A percentile compares a stretch with the other conserved stretches of the same genome.
phyloP scores from a whole-genome alignment of 2,888 invertebrate genomes.

The Pseudoips prasinana region DNA sequence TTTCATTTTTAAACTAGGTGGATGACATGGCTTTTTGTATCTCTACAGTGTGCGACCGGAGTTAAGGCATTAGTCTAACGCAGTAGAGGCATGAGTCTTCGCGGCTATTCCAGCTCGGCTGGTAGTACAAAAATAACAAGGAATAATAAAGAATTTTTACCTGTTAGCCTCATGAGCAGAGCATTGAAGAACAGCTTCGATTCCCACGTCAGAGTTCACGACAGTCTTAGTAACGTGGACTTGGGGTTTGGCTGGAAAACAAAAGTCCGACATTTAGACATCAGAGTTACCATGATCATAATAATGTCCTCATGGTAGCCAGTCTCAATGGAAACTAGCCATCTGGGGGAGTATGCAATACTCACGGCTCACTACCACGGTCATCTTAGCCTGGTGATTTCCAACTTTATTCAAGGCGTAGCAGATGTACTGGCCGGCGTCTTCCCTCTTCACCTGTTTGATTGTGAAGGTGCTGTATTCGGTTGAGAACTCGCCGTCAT shows the following conservation, averaged over 20 bases:
- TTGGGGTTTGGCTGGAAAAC: constrained; percentile 59
- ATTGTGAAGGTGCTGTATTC: constrained; percentile 40
- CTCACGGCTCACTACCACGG: constrained; percentile 52
- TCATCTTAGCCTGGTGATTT: constrained; percentile 37
- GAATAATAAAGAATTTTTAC: too few species aligned
- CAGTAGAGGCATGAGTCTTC: too few species aligned
- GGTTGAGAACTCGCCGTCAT: constrained; percentile 50
- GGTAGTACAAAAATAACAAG: too few species aligned
- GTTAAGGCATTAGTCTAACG: too few species aligned
- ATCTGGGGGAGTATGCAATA: constrained; percentile 1
- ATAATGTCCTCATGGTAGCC: too few species aligned
- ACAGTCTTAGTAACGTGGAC: constrained; percentile 54
- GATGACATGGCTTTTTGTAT: too few species aligned
- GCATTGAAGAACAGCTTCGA: constrained; percentile 61
- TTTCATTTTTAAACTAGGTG: too few species aligned
- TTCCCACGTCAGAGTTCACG: constrained; percentile 58
- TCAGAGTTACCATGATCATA: too few species aligned
- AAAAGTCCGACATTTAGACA: too few species aligned
- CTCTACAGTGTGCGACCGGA: too few species aligned
- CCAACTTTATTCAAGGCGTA: constrained; percentile 56
- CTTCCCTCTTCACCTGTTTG: constrained; percentile 44
- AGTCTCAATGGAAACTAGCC: too few species aligned
- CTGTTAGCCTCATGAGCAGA: constrained; percentile 37
- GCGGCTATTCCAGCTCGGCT: too few species aligned
- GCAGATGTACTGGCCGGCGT: constrained; percentile 63